These are phyloP conservation scores for Tachina grossa DNA, from an alignment of 2,888 invertebrate genomes.

Conservation along the genomic window DNA sequence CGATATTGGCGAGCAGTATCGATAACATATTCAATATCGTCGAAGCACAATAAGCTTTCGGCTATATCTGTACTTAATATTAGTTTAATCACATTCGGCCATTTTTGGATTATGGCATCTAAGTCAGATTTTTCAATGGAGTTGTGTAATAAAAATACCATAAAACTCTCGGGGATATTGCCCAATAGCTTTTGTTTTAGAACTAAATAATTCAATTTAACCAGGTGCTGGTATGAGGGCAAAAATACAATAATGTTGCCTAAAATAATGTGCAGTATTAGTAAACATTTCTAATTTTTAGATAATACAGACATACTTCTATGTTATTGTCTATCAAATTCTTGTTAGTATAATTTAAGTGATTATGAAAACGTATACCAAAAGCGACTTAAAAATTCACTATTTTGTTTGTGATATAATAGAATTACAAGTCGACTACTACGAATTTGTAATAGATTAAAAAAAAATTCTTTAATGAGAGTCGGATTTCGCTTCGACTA, in stretches of 20 bases:
- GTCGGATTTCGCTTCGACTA: too few relatives aligned
- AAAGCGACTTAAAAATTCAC: too few relatives aligned
- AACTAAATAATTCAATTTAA: constrained; percentile 87
- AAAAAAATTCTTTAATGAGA: too few relatives aligned
- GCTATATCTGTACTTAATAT: constrained; percentile 96
- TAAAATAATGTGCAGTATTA: constrained; percentile 27
- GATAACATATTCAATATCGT: constrained; percentile 93
- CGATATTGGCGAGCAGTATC: constrained; percentile 86
- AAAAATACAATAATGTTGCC: constrained; percentile 93
- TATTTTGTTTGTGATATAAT: too few relatives aligned
- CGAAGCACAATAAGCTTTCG: constrained; percentile 95
- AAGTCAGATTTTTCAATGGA: constrained; percentile 94
- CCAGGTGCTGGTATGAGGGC: constrained; percentile 96
- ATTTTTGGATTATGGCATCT: constrained; percentile 88
- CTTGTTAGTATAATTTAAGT: too few relatives aligned
- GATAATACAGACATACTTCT: too few relatives aligned
- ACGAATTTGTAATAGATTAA: too few relatives aligned
- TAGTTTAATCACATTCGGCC: constrained; percentile 87
- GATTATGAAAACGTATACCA: too few relatives aligned
- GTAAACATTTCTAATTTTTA: background rate
- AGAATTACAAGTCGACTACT: too few relatives aligned
- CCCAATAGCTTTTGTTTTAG: constrained; percentile 79
- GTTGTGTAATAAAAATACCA: constrained; percentile 86
- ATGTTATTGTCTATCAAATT: too few relatives aligned
- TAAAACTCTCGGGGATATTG: constrained; percentile 72